Evolutionary conservation across 2,888 invertebrate species (phyloP).

Genomic region (Nephrotoma flavescens): DNA sequence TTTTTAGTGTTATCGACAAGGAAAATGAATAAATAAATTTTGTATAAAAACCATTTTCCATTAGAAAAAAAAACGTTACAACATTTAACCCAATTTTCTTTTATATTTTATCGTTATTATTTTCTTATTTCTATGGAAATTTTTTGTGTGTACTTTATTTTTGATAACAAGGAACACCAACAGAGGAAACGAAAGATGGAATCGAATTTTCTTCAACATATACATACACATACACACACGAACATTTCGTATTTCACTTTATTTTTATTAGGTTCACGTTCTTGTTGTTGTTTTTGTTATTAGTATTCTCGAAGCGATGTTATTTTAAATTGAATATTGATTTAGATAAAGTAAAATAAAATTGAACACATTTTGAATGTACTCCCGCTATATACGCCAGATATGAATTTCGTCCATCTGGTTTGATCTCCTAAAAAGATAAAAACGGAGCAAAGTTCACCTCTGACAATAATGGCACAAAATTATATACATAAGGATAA

Average conservation of each 20-base stretch:
- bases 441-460: neutral
- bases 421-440: neutral
- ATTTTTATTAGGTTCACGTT: neutral
- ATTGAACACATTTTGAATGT: neutral
- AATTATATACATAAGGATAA: neutral
- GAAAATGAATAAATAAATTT: neutral
- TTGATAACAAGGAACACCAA: neutral
- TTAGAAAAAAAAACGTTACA: neutral
- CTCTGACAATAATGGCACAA: neutral
- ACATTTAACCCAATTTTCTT: neutral
- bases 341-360: neutral
- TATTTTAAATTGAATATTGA: neutral
- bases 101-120: neutral
- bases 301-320: neutral
- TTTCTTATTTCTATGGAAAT: neutral
- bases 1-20: neutral
- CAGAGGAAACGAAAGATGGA: neutral
- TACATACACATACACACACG: neutral
- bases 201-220: neutral
- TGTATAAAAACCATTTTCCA: neutral
- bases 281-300: neutral
- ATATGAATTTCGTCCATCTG: neutral
- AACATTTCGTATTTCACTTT: neutral
- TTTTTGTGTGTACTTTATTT: neutral
- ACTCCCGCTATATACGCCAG: neutral